Percentiles rank a stretch among this genome's conserved stretches.
These are phyloP conservation scores for Phania funesta DNA, from an alignment of 2,888 invertebrate species.

Conservation along the genomic window DNA sequence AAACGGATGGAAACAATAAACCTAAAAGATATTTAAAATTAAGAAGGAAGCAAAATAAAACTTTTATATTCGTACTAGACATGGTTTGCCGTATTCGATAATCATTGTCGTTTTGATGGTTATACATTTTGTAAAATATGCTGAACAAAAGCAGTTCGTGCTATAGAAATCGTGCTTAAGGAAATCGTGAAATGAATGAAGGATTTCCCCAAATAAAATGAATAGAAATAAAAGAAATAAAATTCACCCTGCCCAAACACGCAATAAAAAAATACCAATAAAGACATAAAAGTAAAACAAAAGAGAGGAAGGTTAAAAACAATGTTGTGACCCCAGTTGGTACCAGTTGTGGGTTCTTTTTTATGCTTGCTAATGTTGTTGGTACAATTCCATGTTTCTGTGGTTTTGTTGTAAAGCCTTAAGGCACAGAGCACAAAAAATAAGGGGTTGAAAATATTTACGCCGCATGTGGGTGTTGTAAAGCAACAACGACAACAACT, in stretches of 20 bases:
- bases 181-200: slow-evolving; percentile 45
- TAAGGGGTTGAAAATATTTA: slow-evolving; percentile 53
- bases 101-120: slow-evolving; percentile 34
- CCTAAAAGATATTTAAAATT: slow-evolving; percentile 23
- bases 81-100: slow-evolving; percentile 7
- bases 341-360: slow-evolving; percentile 59
- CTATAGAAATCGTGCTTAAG: slow-evolving; percentile 5
- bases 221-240: slow-evolving; percentile 11
- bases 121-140: slow-evolving; percentile 5
- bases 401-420: slow-evolving; percentile 46
- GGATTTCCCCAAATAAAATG: slow-evolving; percentile 32
- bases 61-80: background rate
- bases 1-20: slow-evolving; percentile 47
- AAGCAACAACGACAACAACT: slow-evolving; percentile 22
- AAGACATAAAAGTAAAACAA: slow-evolving; percentile 27
- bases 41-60: slow-evolving; percentile 31
- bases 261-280: slow-evolving; percentile 12
- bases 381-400: slow-evolving; percentile 40
- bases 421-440: slow-evolving; percentile 1
- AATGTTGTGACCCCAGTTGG: slow-evolving; percentile 61
- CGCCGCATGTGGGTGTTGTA: slow-evolving; percentile 43
- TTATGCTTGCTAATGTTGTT: slow-evolving; percentile 10
- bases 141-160: slow-evolving; percentile 21
- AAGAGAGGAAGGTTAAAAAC: slow-evolving; percentile 45
- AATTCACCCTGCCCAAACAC: background rate